Base-by-base conservation (phyloP, 92 coral and sea anemone genomes). In the Porites evermanni region DNA sequence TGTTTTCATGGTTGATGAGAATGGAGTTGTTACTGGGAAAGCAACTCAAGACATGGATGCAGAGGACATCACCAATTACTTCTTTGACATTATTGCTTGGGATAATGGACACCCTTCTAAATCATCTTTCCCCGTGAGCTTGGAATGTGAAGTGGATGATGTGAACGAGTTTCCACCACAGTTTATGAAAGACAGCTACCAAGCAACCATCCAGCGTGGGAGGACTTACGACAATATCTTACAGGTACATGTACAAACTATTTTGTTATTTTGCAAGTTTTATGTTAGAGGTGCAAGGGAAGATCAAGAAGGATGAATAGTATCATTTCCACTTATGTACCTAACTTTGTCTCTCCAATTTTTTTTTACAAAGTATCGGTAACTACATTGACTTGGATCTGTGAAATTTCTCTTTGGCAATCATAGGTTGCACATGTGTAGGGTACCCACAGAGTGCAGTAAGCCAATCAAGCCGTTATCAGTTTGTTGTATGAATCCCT, bases 71-170 rank as follows among this genome's bases (percentile, higher is more conserved):
- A 79, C 89, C 5, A 80, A 91, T 65, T 97, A 79, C 88, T 90
- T 85, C 72, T 97, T 97, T 86, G 93, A 91, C 44, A 88, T 97
- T 47, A 78, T 80, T 70, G 99, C 95, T 0, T 88, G 88, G 82
- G 99, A 97, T 82, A 82, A 86, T 65, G 99, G 98, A 9, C 87
- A 88, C 16, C 93, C 95, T 0, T 74, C 95, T 0, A 88, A 83
- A 52, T 86, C 86, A 18, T 95, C 98, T 1, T 83, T 60, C 13
- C 95, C 96, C 1, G 88, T 89, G 20, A 78, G 87, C 59, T 89
- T 97, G n/a, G 84, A 79, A 65, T 97, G 99, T 65, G 90, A 85
- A 80, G 98, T 97, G 54, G 91, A 91, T 14, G 97, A 96, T 65
- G 90, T 79, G 21, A 97, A 97, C 75, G 95, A 93, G 74, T 91